Base-by-base conservation (phyloP, 2,888 invertebrate species). In the Gortyna flavago region DNA sequence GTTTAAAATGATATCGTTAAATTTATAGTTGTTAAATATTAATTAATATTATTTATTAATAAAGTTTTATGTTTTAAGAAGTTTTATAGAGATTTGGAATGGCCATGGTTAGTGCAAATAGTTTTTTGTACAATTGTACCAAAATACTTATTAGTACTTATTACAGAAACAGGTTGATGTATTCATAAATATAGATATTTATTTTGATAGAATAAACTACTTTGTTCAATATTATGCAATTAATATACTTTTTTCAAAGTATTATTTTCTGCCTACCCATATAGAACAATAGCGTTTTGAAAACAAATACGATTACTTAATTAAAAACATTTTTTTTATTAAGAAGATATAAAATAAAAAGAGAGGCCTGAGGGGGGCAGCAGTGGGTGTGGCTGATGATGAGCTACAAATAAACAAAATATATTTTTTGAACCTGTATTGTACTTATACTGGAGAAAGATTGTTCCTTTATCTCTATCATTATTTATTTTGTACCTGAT, bases 61-160 rank as follows among this genome's bases (percentile, higher is more conserved):
- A 25, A 59, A 41, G 9, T 65, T 75, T 59, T 59, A 7, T n/a
- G 13, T 62, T 65, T 48, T 0, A 69, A 59, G 9, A 72, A 86
- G 62, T 75, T 74, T 86, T n/a, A 51, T 62, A 62, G 65, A 70
- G 48, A 51, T 64, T 72, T 64, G 16, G 25, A 61, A 59, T 66
- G 0, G 54, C 2, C 8, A 69, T 86, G 80, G 75, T 72, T 38
- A 66, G 65, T 84, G 65, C 29, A 84, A 76, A 59, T 79, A 84
- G 80, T 86, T 73, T n/a, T n/a, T n/a, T n/a, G n/a, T n/a, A n/a
- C n/a, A n/a, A n/a, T n/a, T 64, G 21, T 61, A 71, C 51, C 29
- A 75, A 72, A 74, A 59, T n/a, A 54, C 7, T 32, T 8, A 21
- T 57, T 21, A 2, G 44, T 32, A 44, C 2, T 38, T 57, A 32